Percentiles rank a stretch among this genome's conserved stretches.
Conservation (phyloP, 1,140 invertebrate species). For the Telenomus remus region DNA sequence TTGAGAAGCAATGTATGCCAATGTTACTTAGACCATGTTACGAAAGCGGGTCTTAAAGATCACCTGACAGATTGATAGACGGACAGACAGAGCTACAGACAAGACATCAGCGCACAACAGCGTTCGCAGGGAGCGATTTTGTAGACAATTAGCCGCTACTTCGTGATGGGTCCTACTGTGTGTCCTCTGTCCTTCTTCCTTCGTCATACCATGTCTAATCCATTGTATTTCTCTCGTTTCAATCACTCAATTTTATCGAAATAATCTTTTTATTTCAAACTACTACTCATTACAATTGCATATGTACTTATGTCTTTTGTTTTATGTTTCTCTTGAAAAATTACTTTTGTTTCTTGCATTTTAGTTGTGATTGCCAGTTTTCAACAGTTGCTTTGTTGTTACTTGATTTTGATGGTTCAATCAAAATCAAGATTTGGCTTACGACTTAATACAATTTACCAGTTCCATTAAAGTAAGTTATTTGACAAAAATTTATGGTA, state of each 20-base stretch:
- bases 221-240: conserved; percentile 13
- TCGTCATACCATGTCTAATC: conserved; percentile 26
- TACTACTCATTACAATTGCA: too few relatives aligned
- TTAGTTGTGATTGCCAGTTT: too few relatives aligned
- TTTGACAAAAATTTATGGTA: not conserved
- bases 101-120: conserved; percentile 58
- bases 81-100: conserved; percentile 56
- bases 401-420: too few relatives aligned
- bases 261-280: not conserved
- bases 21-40: conserved; percentile 51
- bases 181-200: conserved; percentile 62
- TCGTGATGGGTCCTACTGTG: conserved; percentile 72
- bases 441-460: not conserved
- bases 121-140: conserved; percentile 71
- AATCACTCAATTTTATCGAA: conserved; percentile 19
- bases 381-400: too few relatives aligned
- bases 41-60: conserved; percentile 57
- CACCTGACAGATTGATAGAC: conserved; percentile 56
- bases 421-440: too few relatives aligned
- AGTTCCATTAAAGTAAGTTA: not conserved
- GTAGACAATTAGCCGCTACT: conserved; percentile 74
- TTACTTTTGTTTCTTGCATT: too few relatives aligned
- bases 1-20: conserved; percentile 48
- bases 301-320: too few relatives aligned
- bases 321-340: too few relatives aligned